phyloP scores from a whole-genome alignment of 2,797 vertebrate genomes.

The Sebastes nivosus region DNA sequence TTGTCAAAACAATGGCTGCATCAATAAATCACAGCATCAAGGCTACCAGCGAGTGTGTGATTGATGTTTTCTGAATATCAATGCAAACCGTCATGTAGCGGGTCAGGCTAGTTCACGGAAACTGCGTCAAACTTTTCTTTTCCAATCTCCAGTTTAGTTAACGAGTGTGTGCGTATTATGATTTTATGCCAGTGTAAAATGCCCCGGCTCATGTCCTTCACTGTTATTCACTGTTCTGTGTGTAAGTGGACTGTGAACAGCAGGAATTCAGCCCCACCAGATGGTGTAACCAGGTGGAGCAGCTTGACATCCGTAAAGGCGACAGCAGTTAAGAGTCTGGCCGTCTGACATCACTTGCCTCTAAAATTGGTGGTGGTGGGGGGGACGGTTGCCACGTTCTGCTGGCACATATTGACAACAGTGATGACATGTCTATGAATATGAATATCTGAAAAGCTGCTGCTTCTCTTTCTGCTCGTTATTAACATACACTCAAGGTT shows the following conservation, averaged over 20 bases:
- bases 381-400: not conserved
- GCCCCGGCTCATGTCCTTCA: conserved; percentile 40
- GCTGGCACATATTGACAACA: not conserved
- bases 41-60: not conserved
- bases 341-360: conserved; percentile 22
- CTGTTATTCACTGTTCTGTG: not conserved
- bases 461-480: not conserved
- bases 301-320: conserved; percentile 38
- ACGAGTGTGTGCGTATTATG: not conserved
- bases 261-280: conserved; percentile 40
- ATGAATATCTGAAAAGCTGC: not conserved
- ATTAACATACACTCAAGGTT: not conserved
- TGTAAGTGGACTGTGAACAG: conserved; percentile 42
- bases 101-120: not conserved
- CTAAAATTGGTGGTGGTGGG: not conserved
- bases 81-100: not conserved
- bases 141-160: too few species aligned
- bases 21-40: not conserved
- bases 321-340: conserved; percentile 42
- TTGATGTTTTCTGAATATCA: not conserved
- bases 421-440: not conserved
- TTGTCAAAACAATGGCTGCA: not conserved
- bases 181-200: not conserved
- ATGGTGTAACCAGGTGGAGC: conserved; percentile 64
- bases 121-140: not conserved